phyloP scores from a whole-genome alignment of 2,113 vertebrate genomes.

The Lepisosteus oculatus region DNA sequence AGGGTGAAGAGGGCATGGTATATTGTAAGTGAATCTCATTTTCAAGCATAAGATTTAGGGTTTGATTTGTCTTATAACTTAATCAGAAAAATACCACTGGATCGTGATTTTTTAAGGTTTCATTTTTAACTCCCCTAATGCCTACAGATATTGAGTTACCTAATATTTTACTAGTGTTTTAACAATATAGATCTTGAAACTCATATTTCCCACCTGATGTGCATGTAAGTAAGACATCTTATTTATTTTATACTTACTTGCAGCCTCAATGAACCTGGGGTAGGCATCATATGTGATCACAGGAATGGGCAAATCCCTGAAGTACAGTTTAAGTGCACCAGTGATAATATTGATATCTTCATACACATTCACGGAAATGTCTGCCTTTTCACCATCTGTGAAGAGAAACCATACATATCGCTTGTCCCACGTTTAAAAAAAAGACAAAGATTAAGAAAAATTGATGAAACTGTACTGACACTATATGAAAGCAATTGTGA shows the following conservation, averaged over 20 bases:
- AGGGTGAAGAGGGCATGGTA: background rate
- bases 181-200: constrained; percentile 15
- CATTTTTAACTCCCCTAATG: background rate
- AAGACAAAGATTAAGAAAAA: too few species aligned
- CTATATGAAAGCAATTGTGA: too few species aligned
- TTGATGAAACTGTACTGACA: too few species aligned
- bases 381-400: constrained; percentile 94
- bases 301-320: constrained; percentile 97
- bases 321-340: constrained; percentile 97
- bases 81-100: background rate
- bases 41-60: background rate
- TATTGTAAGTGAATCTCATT: background rate
- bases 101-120: background rate
- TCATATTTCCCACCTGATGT: constrained; percentile 4
- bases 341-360: constrained; percentile 99
- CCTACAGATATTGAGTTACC: background rate
- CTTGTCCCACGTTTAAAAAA: too few species aligned
- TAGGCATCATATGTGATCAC: constrained; percentile 97
- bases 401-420: constrained; percentile 23
- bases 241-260: constrained; percentile 75
- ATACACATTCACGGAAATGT: constrained; percentile 92
- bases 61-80: background rate
- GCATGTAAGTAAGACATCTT: constrained; percentile 19
- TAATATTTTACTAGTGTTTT: background rate
- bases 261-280: constrained; percentile 93